These are phyloP conservation scores for Camponotus vicinus DNA, from an alignment of 1,140 invertebrate genomes.

Conservation along the genomic window DNA sequence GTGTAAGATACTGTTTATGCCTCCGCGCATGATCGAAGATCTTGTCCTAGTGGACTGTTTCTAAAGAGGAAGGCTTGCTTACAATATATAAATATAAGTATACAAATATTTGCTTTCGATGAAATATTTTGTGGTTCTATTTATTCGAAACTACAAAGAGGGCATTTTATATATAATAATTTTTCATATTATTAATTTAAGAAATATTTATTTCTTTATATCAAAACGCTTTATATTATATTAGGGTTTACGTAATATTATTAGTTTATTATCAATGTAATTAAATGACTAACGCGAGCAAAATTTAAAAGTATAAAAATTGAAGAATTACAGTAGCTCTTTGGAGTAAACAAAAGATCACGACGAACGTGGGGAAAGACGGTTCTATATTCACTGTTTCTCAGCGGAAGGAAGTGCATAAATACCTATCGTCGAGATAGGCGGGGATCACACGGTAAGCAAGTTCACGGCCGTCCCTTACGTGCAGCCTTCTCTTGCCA, in stretches of 20 bases:
- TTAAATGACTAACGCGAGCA: neutral
- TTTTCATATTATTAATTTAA: neutral
- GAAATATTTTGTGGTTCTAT: neutral
- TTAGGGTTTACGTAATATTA: neutral
- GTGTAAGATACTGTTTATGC: conserved; percentile 58
- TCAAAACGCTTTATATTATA: neutral
- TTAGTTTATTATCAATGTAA: neutral
- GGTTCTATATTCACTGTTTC: conserved; percentile 54
- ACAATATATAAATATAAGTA: neutral
- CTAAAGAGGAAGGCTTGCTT: neutral
- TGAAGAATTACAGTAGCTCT: neutral
- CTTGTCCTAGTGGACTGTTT: conserved; percentile 21
- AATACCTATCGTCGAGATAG: conserved; percentile 60
- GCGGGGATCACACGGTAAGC: conserved; percentile 64
- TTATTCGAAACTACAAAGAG: neutral
- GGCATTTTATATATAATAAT: neutral
- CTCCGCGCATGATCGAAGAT: conserved; percentile 43
- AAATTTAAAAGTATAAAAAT: neutral
- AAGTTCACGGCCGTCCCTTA: conserved; percentile 83
- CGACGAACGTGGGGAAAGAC: conserved; percentile 8
- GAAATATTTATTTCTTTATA: neutral
- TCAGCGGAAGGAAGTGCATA: conserved; percentile 68
- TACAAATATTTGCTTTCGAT: neutral
- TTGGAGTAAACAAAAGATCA: conserved; percentile 18
- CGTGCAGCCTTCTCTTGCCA: conserved; percentile 70